Base-by-base conservation (phyloP, 2,888 invertebrate species). In the Drosophila flavopinicola region DNA sequence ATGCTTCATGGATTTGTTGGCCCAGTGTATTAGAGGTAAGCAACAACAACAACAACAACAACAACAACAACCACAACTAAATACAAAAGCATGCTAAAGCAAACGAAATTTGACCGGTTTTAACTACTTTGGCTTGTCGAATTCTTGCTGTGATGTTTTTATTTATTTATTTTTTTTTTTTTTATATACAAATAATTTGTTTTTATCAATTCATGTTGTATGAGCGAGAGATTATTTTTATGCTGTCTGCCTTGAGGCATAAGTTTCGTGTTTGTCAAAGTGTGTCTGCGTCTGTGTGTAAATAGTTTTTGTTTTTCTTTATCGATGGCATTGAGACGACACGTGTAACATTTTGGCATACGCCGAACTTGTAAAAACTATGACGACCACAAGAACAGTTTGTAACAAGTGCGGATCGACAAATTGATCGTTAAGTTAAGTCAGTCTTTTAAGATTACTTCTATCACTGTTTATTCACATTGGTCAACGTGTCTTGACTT, bases 71-170 rank as follows among this genome's bases (percentile, higher is more conserved):
- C n/a, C 2, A 20, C 20, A 20, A 20, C 20, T 20, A 20, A 20
- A 20, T 20, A 20, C n/a, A 41, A 29, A 33, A 23, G 10, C 11
- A 20, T 3, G 20, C n/a, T 4, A 37, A 64, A 9, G 17, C 24
- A n/a, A 47, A 47, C 49, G 48, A 54, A 67, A 67, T 44, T 32
- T 37, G 45, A 67, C 67, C 49, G 54, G 67, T 54, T 67, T 63
- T n/a, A 63, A 51, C 54, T 68, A 67, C 63, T 51, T 63, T 32
- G 20, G 27, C 10, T 44, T 41, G 39, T 39, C 45, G 39, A 57
- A 27, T 60, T 57, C 27, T 59, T 45, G 42, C 42, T 23, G 54
- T 49, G n/a, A n/a, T n/a, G n/a, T n/a, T n/a, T n/a, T n/a, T n/a
- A n/a, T n/a, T n/a, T n/a, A 41, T 49, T 41, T 49, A 49, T 61